These are phyloP conservation scores for Aphaenogaster rudis DNA, from an alignment of 1,140 invertebrate species.

Conservation along the genomic window DNA sequence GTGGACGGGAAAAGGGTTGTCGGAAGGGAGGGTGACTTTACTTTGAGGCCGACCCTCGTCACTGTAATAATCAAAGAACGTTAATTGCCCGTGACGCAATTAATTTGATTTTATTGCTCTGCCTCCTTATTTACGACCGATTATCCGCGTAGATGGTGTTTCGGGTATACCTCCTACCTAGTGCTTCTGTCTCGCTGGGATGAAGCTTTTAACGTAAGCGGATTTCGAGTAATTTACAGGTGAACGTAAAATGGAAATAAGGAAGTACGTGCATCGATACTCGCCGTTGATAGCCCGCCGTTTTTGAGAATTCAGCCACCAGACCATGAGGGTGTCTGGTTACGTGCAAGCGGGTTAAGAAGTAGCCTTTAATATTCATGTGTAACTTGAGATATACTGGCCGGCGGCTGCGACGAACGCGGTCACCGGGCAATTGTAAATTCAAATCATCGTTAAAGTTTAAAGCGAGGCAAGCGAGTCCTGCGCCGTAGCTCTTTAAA, in stretches of 20 bases:
- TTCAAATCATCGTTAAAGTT: slow-evolving; percentile 58
- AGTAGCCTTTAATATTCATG: slow-evolving; percentile 55
- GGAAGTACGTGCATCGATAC: not conserved
- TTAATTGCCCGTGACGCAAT: slow-evolving; percentile 45
- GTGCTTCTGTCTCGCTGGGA: not conserved
- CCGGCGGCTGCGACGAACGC: not conserved
- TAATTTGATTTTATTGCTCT: slow-evolving; percentile 44
- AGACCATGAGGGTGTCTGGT: not conserved
- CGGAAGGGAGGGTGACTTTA: not conserved
- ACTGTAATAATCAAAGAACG: slow-evolving; percentile 34
- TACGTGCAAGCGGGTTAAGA: slow-evolving; percentile 49
- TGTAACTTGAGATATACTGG: slow-evolving; percentile 56
- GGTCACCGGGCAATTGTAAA: slow-evolving; percentile 54
- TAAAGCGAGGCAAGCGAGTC: slow-evolving; percentile 2
- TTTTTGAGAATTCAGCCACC: slow-evolving; percentile 16
- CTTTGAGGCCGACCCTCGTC: slow-evolving; percentile 22
- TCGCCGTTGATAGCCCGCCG: not conserved
- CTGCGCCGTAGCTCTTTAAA: not conserved
- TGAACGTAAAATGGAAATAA: slow-evolving; percentile 36
- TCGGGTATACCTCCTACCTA: not conserved
- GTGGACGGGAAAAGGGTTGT: not conserved
- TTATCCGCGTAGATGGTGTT: slow-evolving; percentile 1
- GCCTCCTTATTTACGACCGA: slow-evolving; percentile 38
- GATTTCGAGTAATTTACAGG: slow-evolving; percentile 15
- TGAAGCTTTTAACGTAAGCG: slow-evolving; percentile 34